These are phyloP conservation scores for Bombus picipes DNA, from an alignment of 1,140 invertebrate genomes.

Conservation along the genomic window DNA sequence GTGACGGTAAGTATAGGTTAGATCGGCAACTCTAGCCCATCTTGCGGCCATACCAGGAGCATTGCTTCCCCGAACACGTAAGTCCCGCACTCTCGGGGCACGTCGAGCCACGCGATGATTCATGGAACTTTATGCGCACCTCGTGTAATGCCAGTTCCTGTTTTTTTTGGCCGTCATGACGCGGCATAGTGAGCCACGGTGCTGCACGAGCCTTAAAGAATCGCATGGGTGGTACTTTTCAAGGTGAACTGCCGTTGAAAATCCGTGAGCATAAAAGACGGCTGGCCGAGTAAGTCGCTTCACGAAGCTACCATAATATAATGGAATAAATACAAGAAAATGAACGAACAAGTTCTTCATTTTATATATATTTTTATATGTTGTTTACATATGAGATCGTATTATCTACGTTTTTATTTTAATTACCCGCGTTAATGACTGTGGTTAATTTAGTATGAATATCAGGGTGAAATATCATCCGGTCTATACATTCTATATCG, in stretches of 20 bases:
- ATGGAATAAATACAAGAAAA: background rate
- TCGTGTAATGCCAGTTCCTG: slow-evolving; percentile 67
- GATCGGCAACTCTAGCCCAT: slow-evolving; percentile 64
- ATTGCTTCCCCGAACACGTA: slow-evolving; percentile 72
- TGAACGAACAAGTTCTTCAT: background rate
- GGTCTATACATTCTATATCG: background rate
- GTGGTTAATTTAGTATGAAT: slow-evolving; percentile 12
- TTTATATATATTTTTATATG: background rate
- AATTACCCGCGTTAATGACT: background rate
- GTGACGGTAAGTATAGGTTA: slow-evolving; percentile 77
- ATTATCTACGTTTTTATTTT: background rate
- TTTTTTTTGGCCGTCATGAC: slow-evolving; percentile 46
- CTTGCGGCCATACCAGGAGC: slow-evolving; percentile 65
- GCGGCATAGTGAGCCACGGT: slow-evolving; percentile 23
- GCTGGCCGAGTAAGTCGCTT: no score
- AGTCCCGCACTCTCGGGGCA: slow-evolving; percentile 53
- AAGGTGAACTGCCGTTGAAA: slow-evolving; percentile 54
- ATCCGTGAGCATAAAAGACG: slow-evolving; percentile 26
- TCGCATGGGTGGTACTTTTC: slow-evolving; percentile 36
- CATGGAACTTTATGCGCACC: slow-evolving; percentile 72
- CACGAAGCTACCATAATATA: background rate
- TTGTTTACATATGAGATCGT: background rate
- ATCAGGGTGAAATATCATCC: background rate
- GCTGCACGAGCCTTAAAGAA: slow-evolving; percentile 25
- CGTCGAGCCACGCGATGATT: slow-evolving; percentile 72